These are phyloP conservation scores for Yponomeuta sedellus DNA, from an alignment of 2,888 invertebrate species.

Conservation along the genomic window DNA sequence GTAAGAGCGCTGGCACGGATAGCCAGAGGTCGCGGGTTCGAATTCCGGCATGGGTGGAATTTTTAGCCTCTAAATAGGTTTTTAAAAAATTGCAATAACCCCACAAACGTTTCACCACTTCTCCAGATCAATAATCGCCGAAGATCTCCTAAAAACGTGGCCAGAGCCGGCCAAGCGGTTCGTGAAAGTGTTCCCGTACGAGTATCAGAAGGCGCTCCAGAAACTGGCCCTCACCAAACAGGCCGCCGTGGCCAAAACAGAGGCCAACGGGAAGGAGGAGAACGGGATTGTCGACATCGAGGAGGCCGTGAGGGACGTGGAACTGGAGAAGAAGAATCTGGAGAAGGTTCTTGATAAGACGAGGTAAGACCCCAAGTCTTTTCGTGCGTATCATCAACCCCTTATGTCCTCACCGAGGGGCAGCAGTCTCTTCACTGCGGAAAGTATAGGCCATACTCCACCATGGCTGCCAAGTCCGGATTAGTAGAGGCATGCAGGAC, in stretches of 20 bases:
- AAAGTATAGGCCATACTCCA: too few species aligned
- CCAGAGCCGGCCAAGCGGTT: slow-evolving; percentile 85
- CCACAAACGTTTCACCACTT: neutral
- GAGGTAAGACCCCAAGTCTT: slow-evolving; percentile 64
- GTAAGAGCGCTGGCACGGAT: too few species aligned
- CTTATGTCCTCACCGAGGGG: too few species aligned
- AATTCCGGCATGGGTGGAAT: too few species aligned
- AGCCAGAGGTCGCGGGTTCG: too few species aligned
- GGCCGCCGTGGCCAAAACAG: slow-evolving; percentile 36
- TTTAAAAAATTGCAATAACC: too few species aligned
- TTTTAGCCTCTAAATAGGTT: too few species aligned
- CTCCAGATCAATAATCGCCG: slow-evolving; percentile 84
- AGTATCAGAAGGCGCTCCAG: slow-evolving; percentile 92
- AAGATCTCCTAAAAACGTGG: slow-evolving; percentile 88
- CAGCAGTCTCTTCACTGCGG: too few species aligned
- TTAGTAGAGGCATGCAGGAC: too few species aligned
- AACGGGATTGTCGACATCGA: slow-evolving; percentile 87
- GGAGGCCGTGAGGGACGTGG: slow-evolving; percentile 87
- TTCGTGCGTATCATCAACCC: too few species aligned
- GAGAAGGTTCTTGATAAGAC: slow-evolving; percentile 90
- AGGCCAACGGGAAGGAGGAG: slow-evolving; percentile 49
- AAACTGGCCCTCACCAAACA: slow-evolving; percentile 24
- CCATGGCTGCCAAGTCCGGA: too few species aligned
- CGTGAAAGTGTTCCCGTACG: slow-evolving; percentile 97
- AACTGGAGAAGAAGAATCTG: slow-evolving; percentile 85